Evolutionary conservation across 2,113 vertebrate genomes (phyloP), one percentile per base, ranked within the genome.

Genomic region (Dolichotis patagonum): DNA sequence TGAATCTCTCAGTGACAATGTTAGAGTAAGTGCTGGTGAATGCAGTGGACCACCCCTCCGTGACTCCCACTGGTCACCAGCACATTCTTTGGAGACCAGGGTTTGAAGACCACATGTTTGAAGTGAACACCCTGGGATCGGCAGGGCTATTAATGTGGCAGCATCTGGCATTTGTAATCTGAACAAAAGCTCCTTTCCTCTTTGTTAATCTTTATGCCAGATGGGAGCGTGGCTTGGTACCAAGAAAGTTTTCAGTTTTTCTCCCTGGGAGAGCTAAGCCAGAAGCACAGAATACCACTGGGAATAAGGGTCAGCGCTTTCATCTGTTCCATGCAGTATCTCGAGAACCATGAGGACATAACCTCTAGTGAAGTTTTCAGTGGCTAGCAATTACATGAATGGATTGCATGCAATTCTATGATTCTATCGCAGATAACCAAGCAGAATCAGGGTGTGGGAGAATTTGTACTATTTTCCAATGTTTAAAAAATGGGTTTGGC

Each of bases 121-220:
- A 95, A 96, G 95, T 81, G 43, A 94, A 81, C 60, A 22, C 91
- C 56, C 10, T 46, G 80, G 96, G 94, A 89, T 93, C 43, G 35
- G 32, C 20, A 26, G 30, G 73, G 24, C 84, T 63, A 26, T 96
- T 87, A 77, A 32, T 54, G 96, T 94, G 89, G 89, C 96, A 84
- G 96, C 95, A 95, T 95, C 93, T 97, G 95, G 89, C 78, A 90
- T 98, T 97, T 95, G 80, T 95, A 92, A 96, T 87, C 62, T 11
- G 81, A 1, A 16, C 77, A 95, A 97, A 98, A 97, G 86, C 83
- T 58, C n/a, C 81, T 81, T 96, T 78, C 95, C 75, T 96, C 32
- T 83, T 98, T 97, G 96, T 95, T 88, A 97, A 95, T 97, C 60
- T 56, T 52, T 85, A 94, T 97, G 65, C 96, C 93, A 93, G 96